Conservation (phyloP, 1,140 invertebrate species). For the Trissolcus basalis region DNA sequence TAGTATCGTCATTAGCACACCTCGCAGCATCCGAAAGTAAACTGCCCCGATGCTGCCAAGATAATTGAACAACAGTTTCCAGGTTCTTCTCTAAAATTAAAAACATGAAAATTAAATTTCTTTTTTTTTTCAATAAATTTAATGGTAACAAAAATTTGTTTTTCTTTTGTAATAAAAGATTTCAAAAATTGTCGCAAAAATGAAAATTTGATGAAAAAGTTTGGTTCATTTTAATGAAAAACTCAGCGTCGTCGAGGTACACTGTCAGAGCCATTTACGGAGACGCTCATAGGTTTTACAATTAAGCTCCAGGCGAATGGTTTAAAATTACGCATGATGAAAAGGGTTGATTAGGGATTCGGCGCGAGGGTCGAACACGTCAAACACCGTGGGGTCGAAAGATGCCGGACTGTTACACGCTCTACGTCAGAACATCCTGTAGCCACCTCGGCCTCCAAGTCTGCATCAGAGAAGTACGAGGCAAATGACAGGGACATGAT, state of each 20-base stretch:
- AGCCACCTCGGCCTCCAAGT: constrained; percentile 47
- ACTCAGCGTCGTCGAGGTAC: constrained; percentile 2
- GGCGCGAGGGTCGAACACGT: constrained; percentile 69
- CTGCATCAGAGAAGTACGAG: constrained; percentile 60
- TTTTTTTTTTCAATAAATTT: too few relatives aligned
- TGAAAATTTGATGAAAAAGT: neutral
- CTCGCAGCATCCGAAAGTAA: constrained; percentile 45
- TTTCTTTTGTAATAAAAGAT: too few relatives aligned
- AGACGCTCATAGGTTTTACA: constrained; percentile 44
- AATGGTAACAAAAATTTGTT: too few relatives aligned
- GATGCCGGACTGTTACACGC: constrained; percentile 66
- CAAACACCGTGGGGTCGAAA: constrained; percentile 63
- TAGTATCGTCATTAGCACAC: constrained; percentile 61
- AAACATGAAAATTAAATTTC: too few relatives aligned
- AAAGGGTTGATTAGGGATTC: constrained; percentile 77
- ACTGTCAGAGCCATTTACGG: constrained; percentile 19
- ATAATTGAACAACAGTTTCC: constrained; percentile 7
- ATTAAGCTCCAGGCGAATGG: constrained; percentile 53
- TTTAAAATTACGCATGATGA: constrained; percentile 74
- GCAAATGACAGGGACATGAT: constrained; percentile 72
- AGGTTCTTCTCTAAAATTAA: too few relatives aligned
- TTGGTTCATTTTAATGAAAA: neutral
- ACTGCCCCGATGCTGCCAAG: constrained; percentile 24
- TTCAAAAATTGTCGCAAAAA: too few relatives aligned
- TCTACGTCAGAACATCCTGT: constrained; percentile 53